These are phyloP conservation scores for Tylochromis polylepis DNA, from an alignment of 2,113 vertebrate genomes.

Conservation along the genomic window DNA sequence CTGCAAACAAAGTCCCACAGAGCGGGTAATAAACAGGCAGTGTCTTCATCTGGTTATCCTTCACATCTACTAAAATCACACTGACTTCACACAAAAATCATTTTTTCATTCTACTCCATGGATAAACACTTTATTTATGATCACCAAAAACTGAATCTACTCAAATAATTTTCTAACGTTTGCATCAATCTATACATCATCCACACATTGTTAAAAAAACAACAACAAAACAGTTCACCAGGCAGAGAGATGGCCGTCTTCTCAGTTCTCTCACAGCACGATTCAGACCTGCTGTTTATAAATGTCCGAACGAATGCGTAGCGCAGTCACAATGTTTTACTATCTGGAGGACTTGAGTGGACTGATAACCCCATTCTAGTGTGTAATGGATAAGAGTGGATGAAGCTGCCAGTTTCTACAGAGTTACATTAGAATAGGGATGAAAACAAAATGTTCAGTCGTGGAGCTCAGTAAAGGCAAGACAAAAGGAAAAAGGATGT, in stretches of 20 bases:
- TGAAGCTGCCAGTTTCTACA: not conserved
- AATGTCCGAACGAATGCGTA: not conserved
- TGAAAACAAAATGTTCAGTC: not conserved
- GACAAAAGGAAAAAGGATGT: not conserved
- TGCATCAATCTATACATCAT: not conserved
- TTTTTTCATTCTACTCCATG: not conserved
- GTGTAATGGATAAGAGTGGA: not conserved
- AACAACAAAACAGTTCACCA: not conserved
- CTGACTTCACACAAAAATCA: not conserved
- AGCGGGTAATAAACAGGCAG: not conserved
- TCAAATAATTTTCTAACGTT: fast-evolving
- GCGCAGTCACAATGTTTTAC: not conserved
- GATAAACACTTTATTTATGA: not conserved
- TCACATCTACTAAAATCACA: not conserved
- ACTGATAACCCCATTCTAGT: not conserved
- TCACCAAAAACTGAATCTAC: not conserved
- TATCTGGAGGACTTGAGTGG: not conserved
- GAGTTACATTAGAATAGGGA: not conserved
- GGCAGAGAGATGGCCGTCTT: not conserved
- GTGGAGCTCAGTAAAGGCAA: not conserved
- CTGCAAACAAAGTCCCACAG: not conserved
- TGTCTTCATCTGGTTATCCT: not conserved
- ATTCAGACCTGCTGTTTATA: not conserved
- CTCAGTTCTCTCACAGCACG: not conserved
- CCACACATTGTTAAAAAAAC: not conserved